Conservation (phyloP, 1,140 invertebrate genomes). For the Melanaphis sacchari region DNA sequence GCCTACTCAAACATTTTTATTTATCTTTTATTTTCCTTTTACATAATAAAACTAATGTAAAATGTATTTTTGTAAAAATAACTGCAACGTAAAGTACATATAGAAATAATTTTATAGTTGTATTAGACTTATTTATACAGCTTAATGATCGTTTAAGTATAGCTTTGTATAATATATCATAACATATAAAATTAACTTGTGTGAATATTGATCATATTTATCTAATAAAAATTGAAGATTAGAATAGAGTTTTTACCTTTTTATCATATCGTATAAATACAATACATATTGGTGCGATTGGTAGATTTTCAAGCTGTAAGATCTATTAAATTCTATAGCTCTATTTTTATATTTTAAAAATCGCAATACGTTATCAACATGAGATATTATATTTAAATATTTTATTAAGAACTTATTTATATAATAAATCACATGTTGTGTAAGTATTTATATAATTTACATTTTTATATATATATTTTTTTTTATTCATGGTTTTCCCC, state of each 20-base stretch:
- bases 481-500: neutral
- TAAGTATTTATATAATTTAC: neutral
- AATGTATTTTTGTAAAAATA: conserved; percentile 35
- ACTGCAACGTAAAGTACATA: neutral
- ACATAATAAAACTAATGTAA: conserved; percentile 28
- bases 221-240: too few relatives aligned
- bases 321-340: too few relatives aligned
- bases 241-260: too few relatives aligned
- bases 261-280: too few relatives aligned
- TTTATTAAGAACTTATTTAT: neutral
- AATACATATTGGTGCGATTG: too few relatives aligned
- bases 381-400: neutral
- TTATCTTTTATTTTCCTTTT: neutral
- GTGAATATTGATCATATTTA: too few relatives aligned
- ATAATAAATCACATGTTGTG: neutral
- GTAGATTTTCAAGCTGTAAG: too few relatives aligned
- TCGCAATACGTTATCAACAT: too few relatives aligned
- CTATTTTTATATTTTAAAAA: too few relatives aligned
- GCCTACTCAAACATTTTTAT: conserved; percentile 30
- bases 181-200: too few relatives aligned
- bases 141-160: neutral
- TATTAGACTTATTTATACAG: neutral
- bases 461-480: neutral
- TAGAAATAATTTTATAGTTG: neutral
- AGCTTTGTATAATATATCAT: neutral